Evolutionary conservation across 2,113 vertebrate genomes (phyloP).

Genomic region (Carassius carassius): DNA sequence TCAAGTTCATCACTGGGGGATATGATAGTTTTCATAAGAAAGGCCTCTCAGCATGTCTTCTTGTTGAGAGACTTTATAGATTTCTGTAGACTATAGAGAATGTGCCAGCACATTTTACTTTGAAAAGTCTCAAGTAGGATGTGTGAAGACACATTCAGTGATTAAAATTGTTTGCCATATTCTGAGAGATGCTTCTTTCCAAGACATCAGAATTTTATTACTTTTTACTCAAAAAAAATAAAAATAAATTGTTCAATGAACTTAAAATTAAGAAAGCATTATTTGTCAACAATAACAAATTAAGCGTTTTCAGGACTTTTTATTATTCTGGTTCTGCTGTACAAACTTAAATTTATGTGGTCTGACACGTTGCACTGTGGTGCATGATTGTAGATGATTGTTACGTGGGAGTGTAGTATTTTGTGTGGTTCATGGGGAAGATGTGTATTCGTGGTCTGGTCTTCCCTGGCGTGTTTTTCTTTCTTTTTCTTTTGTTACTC

Average conservation of each 20-base stretch:
- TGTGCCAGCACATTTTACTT: not conserved
- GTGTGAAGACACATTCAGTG: not conserved
- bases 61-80: not conserved
- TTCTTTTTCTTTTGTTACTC: too few species aligned
- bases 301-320: not conserved
- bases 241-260: not conserved
- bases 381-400: not conserved
- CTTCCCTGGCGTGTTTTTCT: too few species aligned
- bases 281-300: not conserved
- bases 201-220: not conserved
- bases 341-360: too few species aligned
- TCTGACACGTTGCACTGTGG: not conserved
- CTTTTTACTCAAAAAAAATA: not conserved
- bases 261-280: not conserved
- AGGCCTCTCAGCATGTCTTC: not conserved
- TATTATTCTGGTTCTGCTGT: not conserved
- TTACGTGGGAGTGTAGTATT: too few species aligned
- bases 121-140: constrained; percentile 5
- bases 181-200: not conserved
- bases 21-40: constrained; percentile 1
- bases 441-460: too few species aligned
- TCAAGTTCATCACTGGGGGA: constrained; percentile 14
- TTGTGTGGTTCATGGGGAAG: too few species aligned
- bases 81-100: not conserved
- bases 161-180: not conserved